These are phyloP conservation scores for Leptinotarsa lineolata DNA, from an alignment of 1,140 invertebrate genomes.

Conservation along the genomic window DNA sequence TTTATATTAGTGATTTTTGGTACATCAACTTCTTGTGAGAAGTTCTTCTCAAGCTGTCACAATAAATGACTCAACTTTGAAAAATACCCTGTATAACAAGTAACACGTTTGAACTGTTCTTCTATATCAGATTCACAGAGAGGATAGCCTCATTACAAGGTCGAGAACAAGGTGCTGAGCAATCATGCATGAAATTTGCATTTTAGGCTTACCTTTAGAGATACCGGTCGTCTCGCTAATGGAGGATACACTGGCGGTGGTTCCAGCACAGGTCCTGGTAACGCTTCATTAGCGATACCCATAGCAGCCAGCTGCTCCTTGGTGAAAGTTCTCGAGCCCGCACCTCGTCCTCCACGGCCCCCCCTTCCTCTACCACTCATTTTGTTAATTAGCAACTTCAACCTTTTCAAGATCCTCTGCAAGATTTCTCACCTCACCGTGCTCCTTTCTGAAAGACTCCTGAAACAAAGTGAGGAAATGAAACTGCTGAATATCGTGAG, in stretches of 20 bases:
- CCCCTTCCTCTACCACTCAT: conserved; percentile 55
- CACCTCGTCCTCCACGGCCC: conserved; percentile 60
- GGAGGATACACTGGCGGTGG: conserved; percentile 72
- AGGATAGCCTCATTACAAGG: too few species aligned
- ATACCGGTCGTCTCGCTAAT: conserved; percentile 64
- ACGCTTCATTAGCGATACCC: conserved; percentile 64
- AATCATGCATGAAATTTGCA: too few species aligned
- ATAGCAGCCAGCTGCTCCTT: conserved; percentile 63
- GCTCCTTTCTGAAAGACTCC: conserved; percentile 48
- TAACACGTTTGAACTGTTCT: too few species aligned
- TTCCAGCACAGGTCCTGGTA: conserved; percentile 64
- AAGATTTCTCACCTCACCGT: conserved; percentile 43
- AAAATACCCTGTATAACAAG: too few species aligned
- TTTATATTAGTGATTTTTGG: too few species aligned
- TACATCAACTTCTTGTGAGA: too few species aligned
- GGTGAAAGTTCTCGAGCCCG: conserved; percentile 62
- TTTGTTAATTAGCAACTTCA: conserved; percentile 44
- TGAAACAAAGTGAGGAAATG: conserved; percentile 26
- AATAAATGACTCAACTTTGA: too few species aligned
- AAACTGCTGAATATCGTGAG: too few species aligned
- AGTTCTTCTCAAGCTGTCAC: too few species aligned
- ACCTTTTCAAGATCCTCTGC: conserved; percentile 47
- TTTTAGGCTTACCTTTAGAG: conserved; percentile 43
- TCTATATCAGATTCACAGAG: too few species aligned
- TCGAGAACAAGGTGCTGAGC: too few species aligned